Base-by-base conservation (phyloP, 1,140 invertebrate species). In the Drosophila burlai region DNA sequence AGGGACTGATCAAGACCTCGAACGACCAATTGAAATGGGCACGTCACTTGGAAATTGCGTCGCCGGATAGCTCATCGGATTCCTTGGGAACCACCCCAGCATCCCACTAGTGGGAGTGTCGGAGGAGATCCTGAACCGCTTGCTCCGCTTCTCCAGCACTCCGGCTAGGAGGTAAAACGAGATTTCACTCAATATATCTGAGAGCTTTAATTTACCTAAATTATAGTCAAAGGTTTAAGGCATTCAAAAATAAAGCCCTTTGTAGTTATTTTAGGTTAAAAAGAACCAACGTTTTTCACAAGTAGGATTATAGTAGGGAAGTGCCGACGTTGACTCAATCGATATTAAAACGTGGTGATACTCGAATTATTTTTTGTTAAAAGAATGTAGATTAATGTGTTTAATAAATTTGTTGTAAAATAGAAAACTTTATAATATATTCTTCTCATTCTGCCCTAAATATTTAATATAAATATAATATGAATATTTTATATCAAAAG, bases 1-100 rank as follows among this genome's bases (percentile, higher is more conserved):
- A 75, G 21, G 82, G 78, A 10, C 49, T 77, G 18, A 15, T 69
- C n/a, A 73, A 74, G 29, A 57, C 31, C 18, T 15, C 69, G 0
- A 9, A 81, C 29, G 38, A 80, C n/a, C 66, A 73, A 16, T 16
- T 73, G 4, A 54, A 42, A 11, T 58, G 34, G 26, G 46, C 15
- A 15, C 24, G 36, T 0, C 10, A 11, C 5, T 2, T 66, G 10
- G 3, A 21, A 4, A 3, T 1, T 3, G 18, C 31, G 4, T 18
- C 50, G 29, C 31, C 24, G 10, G 13, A 2, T 4, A 54, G 18
- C 15, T 29, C 40, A 2, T 4, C 18, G 26, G 67, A 45, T 11
- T 42, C 63, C 2, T 1, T 13, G n/a, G 7, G 45, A 46, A 3
- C 11, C 13, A 3, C 2, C 16, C 11, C 3, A n/a, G 0, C 21